Conservation (phyloP, 2,888 invertebrate genomes). For the Habrosyne pyritoides region DNA sequence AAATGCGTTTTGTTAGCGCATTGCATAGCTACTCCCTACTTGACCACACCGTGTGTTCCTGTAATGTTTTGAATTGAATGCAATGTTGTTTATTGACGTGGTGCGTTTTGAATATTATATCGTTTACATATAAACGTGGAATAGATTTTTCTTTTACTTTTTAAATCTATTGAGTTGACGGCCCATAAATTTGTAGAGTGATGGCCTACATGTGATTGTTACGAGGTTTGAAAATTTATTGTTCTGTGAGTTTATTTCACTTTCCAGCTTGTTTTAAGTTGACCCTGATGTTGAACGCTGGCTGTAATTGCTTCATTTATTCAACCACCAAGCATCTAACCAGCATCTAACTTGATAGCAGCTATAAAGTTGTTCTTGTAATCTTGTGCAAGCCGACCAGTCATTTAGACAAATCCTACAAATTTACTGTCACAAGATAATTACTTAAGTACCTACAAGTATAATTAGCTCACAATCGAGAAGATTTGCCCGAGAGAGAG, state of each 20-base stretch:
- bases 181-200: conserved; percentile 14
- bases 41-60: conserved; percentile 74
- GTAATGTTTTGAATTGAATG: conserved; percentile 62
- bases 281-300: no score
- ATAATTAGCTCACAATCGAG: no score
- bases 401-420: no score
- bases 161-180: not conserved
- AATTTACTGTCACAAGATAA: no score
- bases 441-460: no score
- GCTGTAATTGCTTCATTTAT: no score
- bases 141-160: conserved; percentile 24
- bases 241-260: not conserved
- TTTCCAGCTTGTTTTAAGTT: no score
- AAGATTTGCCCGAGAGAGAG: no score
- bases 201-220: conserved; percentile 37
- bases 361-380: no score
- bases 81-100: conserved; percentile 59
- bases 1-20: conserved; percentile 46
- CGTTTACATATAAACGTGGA: conserved; percentile 43
- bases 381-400: no score
- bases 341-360: no score
- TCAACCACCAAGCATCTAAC: no score
- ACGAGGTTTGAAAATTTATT: conserved; percentile 24
- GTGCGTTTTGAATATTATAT: conserved; percentile 58
- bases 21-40: conserved; percentile 58